Conservation (phyloP, 2,888 invertebrate genomes). For the Eurois occulta region DNA sequence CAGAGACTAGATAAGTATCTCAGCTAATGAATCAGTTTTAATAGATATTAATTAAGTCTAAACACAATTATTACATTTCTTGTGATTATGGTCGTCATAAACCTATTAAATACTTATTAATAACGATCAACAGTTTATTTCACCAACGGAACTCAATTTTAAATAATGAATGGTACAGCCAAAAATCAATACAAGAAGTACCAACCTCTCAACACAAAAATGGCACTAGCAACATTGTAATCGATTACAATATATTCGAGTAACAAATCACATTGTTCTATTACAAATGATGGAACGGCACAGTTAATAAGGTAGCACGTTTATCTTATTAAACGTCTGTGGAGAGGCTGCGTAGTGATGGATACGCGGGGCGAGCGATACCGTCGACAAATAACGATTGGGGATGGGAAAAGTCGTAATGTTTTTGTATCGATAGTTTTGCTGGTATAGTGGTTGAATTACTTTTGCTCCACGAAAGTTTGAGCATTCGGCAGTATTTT, state of each 20-base stretch:
- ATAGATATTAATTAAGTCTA: background rate
- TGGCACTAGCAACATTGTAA: conserved; percentile 62
- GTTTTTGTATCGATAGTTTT: conserved; percentile 55
- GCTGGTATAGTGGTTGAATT: background rate
- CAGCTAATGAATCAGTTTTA: background rate
- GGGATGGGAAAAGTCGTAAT: conserved; percentile 73
- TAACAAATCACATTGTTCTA: conserved; percentile 69
- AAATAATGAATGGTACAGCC: conserved; percentile 18
- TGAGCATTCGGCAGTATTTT: background rate
- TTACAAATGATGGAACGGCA: conserved; percentile 78
- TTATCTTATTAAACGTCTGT: conserved; percentile 83
- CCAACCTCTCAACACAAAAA: conserved; percentile 63
- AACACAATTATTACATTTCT: background rate
- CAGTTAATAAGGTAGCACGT: conserved; percentile 86
- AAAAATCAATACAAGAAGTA: conserved; percentile 44
- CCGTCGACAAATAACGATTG: conserved; percentile 83
- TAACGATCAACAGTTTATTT: background rate
- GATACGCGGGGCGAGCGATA: conserved; percentile 80
- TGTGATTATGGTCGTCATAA: conserved; percentile 6
- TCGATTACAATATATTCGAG: conserved; percentile 66
- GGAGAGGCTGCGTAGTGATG: conserved; percentile 77
- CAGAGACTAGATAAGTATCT: too few relatives aligned
- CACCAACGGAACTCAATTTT: background rate
- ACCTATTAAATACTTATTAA: conserved; percentile 5
- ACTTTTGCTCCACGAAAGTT: background rate